Conservation (phyloP, 2,888 invertebrate species). For the Pristionchus entomophagus region DNA sequence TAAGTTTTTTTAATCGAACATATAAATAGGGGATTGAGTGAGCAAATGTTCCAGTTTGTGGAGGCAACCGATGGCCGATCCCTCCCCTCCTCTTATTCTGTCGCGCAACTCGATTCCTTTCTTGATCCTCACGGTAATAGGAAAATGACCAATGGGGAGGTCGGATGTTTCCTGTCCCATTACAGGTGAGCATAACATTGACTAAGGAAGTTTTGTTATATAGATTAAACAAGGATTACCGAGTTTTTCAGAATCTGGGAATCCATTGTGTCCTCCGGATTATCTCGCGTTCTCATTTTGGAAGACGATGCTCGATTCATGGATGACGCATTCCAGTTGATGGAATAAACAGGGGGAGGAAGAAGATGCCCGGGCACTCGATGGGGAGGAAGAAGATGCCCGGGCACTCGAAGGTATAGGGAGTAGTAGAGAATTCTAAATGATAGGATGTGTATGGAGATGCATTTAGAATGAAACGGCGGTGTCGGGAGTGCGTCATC, state of each 20-base stretch:
- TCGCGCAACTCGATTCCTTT: slow-evolving; percentile 70
- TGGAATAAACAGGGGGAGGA: slow-evolving; percentile 82
- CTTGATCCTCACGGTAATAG: slow-evolving; percentile 80
- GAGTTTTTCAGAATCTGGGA: slow-evolving; percentile 57
- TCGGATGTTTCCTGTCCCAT: slow-evolving; percentile 97
- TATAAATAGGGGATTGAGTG: background rate
- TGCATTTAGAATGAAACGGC: slow-evolving; percentile 59
- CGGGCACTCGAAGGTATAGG: slow-evolving; percentile 82
- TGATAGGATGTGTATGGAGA: background rate
- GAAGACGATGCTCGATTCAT: slow-evolving; percentile 97
- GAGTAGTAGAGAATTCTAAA: background rate
- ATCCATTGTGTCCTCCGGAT: slow-evolving; percentile 76
- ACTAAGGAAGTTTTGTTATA: too few species aligned
- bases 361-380: slow-evolving; percentile 87
- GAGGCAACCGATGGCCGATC: slow-evolving; percentile 71
- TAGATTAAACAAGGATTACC: background rate
- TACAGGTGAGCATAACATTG: slow-evolving; percentile 81
- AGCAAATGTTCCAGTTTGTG: slow-evolving; percentile 46
- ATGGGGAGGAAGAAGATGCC: slow-evolving; percentile 90
- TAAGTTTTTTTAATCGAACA: background rate
- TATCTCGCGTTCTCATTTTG: slow-evolving; percentile 78
- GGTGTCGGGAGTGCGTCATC: slow-evolving; percentile 68
- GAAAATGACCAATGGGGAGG: slow-evolving; percentile 95
- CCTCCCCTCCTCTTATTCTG: slow-evolving; percentile 75
- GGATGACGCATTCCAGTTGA: slow-evolving; percentile 83